Percentiles rank a stretch among this genome's conserved stretches.
Evolutionary conservation across 1,140 invertebrate genomes (phyloP).

Genomic region (Caenorhabditis inopinata): DNA sequence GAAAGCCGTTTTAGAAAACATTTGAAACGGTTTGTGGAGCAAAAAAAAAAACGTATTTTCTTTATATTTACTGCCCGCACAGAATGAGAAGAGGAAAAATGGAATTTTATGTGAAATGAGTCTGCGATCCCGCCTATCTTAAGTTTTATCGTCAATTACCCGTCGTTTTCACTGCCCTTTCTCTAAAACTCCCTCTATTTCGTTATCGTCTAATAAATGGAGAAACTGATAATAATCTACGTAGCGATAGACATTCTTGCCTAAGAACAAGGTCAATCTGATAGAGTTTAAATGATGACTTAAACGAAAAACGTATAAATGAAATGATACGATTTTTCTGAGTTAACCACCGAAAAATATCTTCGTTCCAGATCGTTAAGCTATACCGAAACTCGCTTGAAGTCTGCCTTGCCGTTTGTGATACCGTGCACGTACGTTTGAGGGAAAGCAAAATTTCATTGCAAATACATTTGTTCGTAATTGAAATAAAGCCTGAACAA

Average conservation of each 20-base stretch:
- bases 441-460: neutral
- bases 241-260: neutral
- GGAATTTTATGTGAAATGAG: neutral
- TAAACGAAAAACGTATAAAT: neutral
- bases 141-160: slow-evolving; percentile 9
- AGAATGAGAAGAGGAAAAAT: no score
- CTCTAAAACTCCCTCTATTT: slow-evolving; percentile 6
- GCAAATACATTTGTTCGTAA: neutral
- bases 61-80: no score
- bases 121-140: neutral
- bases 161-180: neutral
- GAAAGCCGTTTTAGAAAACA: no score
- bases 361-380: no score
- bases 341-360: no score
- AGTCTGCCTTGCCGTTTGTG: no score
- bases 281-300: neutral
- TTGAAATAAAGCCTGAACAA: slow-evolving; percentile 23
- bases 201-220: neutral
- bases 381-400: no score
- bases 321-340: no score
- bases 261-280: neutral
- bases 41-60: no score
- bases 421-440: no score
- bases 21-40: no score
- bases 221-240: neutral